Base-by-base conservation (phyloP, 2,113 vertebrate genomes). In the Lichenostomus cassidix region DNA sequence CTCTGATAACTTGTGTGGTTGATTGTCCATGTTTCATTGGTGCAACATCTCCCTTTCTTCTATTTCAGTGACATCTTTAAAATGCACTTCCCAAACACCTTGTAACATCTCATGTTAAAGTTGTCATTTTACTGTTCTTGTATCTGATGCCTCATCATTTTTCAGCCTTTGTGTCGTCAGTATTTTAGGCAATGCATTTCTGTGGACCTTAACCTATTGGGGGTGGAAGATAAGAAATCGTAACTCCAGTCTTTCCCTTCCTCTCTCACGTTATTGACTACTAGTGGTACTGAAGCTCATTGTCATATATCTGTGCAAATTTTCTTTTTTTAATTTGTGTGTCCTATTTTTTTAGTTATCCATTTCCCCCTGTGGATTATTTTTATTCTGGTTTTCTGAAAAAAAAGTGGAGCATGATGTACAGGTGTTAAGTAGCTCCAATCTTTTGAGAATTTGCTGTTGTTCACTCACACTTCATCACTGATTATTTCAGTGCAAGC, bases 281-380 rank as follows among this genome's bases (percentile, higher is more conserved):
- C 19, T 60, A 63, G 11, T 46, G 27, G 10, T 22, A 63, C 46
- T 44, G 56, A 75, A 79, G 41, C 19, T 60, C 35, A 79, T 35
- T 79, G 20, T 59, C 39, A 44, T 13, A 7, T 41, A 31, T 37
- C 44, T 85, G 6, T 70, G 31, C 35, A 85, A 55, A 28, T 85
- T 41, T 81, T 83, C 3, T n/a, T 62, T 35, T 76, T 39, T 60
- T 3, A 53, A 22, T 93, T 73, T 64, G 2, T 22, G 7, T 58
- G 39, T 63, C 7, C 13, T 92, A 11, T 35, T 74, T 87, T 41
- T 76, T 76, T 84, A 12, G 65, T 31, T 56, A 44, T 12, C 15
- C 0, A 2, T 74, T 59, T 59, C 2, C 10, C 2, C 7, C 3
- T 35, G 29, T 39, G 11, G 14, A 69, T 83, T 73, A 5, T 2